Base-by-base conservation (phyloP, 2,113 vertebrate species). In the Atlantisia rogersi region DNA sequence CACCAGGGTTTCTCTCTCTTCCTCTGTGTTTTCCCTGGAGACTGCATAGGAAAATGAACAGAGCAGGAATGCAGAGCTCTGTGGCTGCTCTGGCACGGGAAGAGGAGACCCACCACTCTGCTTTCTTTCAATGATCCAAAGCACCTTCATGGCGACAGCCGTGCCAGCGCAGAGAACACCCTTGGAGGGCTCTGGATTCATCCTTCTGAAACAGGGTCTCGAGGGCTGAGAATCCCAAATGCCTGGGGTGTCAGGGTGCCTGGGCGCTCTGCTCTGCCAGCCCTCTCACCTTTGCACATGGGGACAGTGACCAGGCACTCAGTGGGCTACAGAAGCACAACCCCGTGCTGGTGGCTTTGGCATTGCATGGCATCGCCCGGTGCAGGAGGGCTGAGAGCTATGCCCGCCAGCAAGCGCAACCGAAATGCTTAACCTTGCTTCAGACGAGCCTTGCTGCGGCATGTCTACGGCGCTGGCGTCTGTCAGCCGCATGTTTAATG, bases 311-410 rank as follows among this genome's bases (percentile, higher is more conserved):
- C 37, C 1, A 0, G 59, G 37, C 19, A 5, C 39, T 11, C 25
- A 2, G 32, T 62, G 65, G 20, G 25, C 50, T 35, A 2, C 42
- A 15, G 71, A 32, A 58, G 37, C 29, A 9, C 17, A 16, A 46
- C 3, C 3, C 26, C 1, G 0, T 4, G 0, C 1, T 0, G 40
- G 37, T 42, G 31, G 74, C 37, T 7, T 1, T 56, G 78, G 37
- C 9, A 3, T 19, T 7, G 32, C 11, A 0, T 4, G 60, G 39
- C 22, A 31, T 31, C 6, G 2, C 7, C 44, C 0, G 3, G 55
- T 12, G 9, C 53, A 19, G 10, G 18, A 37, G 2, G 58, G 28
- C 32, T 60, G 67, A 3, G 28, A n/a, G 69, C 64, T 0, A 5
- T 58, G 65, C 25, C 50, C 15, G 0, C 10, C 3, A 53, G 48